These are phyloP conservation scores for Bombus terrestris DNA, from an alignment of 1,140 invertebrate species.

Conservation along the genomic window DNA sequence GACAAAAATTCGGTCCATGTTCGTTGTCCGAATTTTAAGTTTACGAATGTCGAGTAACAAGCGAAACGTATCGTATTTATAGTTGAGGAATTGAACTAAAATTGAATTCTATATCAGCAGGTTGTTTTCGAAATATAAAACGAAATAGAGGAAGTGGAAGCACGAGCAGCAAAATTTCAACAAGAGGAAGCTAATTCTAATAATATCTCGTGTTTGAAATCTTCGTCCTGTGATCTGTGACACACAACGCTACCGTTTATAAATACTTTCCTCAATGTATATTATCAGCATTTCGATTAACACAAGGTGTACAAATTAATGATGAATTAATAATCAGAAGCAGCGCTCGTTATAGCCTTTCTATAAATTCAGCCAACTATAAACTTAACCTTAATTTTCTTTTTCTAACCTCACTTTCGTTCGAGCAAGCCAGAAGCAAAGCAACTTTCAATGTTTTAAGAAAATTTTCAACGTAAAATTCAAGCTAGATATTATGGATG, in stretches of 20 bases:
- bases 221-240: background rate
- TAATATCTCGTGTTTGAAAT: slow-evolving; percentile 37
- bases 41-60: background rate
- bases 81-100: too few relatives aligned
- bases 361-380: background rate
- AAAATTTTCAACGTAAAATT: too few relatives aligned
- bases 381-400: background rate
- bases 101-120: background rate
- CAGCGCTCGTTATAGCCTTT: background rate
- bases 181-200: slow-evolving; percentile 18
- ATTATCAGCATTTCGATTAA: background rate
- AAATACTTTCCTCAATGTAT: too few relatives aligned
- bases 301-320: background rate
- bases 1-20: slow-evolving; percentile 47
- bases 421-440: too few relatives aligned
- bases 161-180: slow-evolving; percentile 1
- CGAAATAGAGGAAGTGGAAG: background rate
- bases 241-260: background rate
- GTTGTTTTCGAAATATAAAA: background rate
- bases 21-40: slow-evolving; percentile 47
- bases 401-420: too few relatives aligned
- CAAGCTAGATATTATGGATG: too few relatives aligned
- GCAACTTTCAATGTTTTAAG: too few relatives aligned
- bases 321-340: background rate
- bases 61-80: background rate